phyloP scores from a whole-genome alignment of 2,888 invertebrate genomes.

The Darwinula stevensoni region DNA sequence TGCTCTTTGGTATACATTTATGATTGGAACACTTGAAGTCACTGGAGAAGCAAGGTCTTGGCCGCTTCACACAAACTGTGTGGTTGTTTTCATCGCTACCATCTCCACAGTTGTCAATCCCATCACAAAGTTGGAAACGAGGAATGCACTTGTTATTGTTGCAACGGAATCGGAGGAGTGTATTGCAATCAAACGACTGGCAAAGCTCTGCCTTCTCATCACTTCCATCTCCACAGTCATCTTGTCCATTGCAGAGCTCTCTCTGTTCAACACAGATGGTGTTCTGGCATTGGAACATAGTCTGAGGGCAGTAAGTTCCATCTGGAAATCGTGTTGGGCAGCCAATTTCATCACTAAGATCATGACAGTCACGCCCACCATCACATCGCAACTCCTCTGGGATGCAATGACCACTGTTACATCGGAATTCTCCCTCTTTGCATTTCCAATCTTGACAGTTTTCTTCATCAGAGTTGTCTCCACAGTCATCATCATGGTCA shows the following conservation, averaged over 20 bases:
- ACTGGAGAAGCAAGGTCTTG: slow-evolving; percentile 24
- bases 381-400: slow-evolving; percentile 63
- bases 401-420: slow-evolving; percentile 71
- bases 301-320: slow-evolving; percentile 61
- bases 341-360: slow-evolving; percentile 60
- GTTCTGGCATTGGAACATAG: slow-evolving; percentile 69
- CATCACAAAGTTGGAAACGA: slow-evolving; percentile 33
- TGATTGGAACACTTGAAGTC: slow-evolving; percentile 71
- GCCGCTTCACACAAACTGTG: slow-evolving; percentile 47
- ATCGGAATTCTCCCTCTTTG: slow-evolving; percentile 70
- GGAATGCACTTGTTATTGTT: slow-evolving; percentile 60
- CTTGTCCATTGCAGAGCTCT: slow-evolving; percentile 65
- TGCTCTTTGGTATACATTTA: slow-evolving; percentile 42
- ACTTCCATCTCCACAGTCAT: slow-evolving; percentile 71
- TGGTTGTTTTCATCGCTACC: slow-evolving; percentile 86
- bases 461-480: slow-evolving; percentile 69
- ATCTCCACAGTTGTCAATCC: slow-evolving; percentile 72
- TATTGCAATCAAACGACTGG: slow-evolving; percentile 30
- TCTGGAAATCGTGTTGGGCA: slow-evolving; percentile 67
- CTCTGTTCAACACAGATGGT: slow-evolving; percentile 65
- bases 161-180: slow-evolving; percentile 57
- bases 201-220: slow-evolving; percentile 56
- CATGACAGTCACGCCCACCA: slow-evolving; percentile 60
- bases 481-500: slow-evolving; percentile 87
- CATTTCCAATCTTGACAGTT: slow-evolving; percentile 54